A percentile compares a stretch with the other conserved stretches of the same genome.
Conservation (phyloP, 2,888 invertebrate species). For the Lasioglossum marginatum region DNA sequence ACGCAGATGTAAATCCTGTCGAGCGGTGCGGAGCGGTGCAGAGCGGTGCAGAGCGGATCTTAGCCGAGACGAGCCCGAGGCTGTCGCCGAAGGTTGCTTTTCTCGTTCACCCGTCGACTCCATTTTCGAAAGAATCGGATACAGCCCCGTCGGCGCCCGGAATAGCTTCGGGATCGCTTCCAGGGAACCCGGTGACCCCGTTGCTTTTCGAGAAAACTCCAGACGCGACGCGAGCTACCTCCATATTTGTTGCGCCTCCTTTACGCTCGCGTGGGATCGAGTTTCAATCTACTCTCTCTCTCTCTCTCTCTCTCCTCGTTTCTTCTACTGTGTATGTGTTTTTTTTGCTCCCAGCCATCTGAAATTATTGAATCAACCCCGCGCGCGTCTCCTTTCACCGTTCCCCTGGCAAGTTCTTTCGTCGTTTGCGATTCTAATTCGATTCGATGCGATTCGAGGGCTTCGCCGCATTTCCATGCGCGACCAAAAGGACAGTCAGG, state of each 20-base stretch:
- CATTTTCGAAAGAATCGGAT: conserved; percentile 16
- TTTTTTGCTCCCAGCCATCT: not conserved
- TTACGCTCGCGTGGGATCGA: not conserved
- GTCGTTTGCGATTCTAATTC: not conserved
- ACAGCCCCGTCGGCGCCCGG: not conserved
- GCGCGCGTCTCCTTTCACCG: not conserved
- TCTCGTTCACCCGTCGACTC: conserved; percentile 23
- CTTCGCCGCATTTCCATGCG: not conserved
- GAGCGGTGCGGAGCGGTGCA: not conserved
- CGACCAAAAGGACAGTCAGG: not conserved
- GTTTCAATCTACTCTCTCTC: not conserved
- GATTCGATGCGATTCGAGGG: not conserved
- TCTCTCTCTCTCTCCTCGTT: not conserved
- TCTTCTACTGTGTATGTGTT: too few species aligned
- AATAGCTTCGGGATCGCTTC: not conserved
- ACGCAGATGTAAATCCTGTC: not conserved
- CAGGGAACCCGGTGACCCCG: not conserved
- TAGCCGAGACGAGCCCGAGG: not conserved
- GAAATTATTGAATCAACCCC: not conserved
- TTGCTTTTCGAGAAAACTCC: not conserved
- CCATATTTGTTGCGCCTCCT: not conserved
- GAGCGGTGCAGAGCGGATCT: not conserved
- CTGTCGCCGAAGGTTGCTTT: conserved; percentile 8
- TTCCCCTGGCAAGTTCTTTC: not conserved
- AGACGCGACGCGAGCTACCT: not conserved